phyloP scores from a whole-genome alignment of 2,113 vertebrate genomes.

The Myotis davidii region DNA sequence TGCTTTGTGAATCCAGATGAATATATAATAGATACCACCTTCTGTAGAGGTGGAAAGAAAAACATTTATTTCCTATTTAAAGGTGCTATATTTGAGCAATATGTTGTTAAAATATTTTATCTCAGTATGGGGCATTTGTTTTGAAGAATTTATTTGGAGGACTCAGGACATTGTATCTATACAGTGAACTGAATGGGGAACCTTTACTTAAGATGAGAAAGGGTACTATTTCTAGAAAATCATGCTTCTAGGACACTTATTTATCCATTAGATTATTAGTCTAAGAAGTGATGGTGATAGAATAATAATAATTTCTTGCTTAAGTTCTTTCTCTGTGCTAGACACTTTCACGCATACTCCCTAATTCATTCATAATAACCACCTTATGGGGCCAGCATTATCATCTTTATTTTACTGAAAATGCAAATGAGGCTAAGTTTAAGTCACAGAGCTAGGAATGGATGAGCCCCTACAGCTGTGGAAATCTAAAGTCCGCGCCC shows the following conservation, averaged over 20 bases:
- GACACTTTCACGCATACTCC: not conserved
- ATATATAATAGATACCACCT: slow-evolving; percentile 29
- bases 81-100: slow-evolving; percentile 43
- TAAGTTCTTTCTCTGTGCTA: not conserved
- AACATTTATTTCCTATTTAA: slow-evolving; percentile 61
- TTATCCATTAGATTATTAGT: not conserved
- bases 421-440: not conserved
- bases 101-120: slow-evolving; percentile 60
- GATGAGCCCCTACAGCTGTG: not conserved
- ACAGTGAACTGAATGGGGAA: slow-evolving; percentile 10
- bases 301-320: not conserved
- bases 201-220: not conserved
- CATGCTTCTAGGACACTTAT: not conserved
- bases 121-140: slow-evolving; percentile 17
- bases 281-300: slow-evolving; percentile 9
- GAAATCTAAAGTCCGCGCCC: not conserved
- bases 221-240: slow-evolving; percentile 39
- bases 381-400: not conserved
- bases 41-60: slow-evolving; percentile 17
- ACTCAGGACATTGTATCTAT: not conserved
- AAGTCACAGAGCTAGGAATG: not conserved
- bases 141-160: slow-evolving; percentile 51
- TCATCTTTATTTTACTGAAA: not conserved
- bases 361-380: not conserved
- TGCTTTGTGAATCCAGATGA: slow-evolving; percentile 47